Evolutionary conservation across 2,797 vertebrate species (phyloP).

Genomic region (Protonibea diacanthus): DNA sequence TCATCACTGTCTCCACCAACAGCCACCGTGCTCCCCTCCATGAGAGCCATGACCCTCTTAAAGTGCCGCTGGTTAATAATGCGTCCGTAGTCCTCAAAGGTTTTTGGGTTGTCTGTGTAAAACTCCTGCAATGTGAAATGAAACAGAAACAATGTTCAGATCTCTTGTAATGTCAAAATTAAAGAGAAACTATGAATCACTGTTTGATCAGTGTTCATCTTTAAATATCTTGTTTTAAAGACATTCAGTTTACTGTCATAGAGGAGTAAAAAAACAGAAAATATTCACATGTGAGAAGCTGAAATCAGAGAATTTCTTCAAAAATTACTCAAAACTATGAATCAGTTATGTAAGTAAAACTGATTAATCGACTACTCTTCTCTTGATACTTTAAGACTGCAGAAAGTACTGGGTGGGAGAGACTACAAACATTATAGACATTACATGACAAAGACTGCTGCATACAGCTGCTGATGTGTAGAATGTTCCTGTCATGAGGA

Average conservation of each 20-base stretch:
- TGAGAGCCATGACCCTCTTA: slow-evolving; percentile 83
- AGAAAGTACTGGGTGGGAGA: background rate
- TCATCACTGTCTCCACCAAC: slow-evolving; percentile 89
- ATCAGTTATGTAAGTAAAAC: too few relatives aligned
- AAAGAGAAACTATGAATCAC: background rate
- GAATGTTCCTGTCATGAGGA: background rate
- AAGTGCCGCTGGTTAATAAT: slow-evolving; percentile 91
- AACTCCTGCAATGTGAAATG: slow-evolving; percentile 86
- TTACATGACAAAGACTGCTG: background rate
- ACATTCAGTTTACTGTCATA: too few relatives aligned
- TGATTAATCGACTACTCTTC: background rate
- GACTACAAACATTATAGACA: background rate
- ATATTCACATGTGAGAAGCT: too few relatives aligned
- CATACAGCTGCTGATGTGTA: background rate
- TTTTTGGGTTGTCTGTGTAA: slow-evolving; percentile 90
- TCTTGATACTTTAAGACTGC: background rate
- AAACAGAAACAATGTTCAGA: background rate
- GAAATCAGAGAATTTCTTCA: too few relatives aligned
- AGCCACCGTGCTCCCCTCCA: slow-evolving; percentile 88
- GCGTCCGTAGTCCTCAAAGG: slow-evolving; percentile 89
- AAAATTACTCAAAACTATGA: too few relatives aligned
- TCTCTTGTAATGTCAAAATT: background rate
- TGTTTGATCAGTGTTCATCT: too few relatives aligned
- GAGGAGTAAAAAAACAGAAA: too few relatives aligned
- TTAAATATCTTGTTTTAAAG: too few relatives aligned